A percentile compares a stretch with the other conserved stretches of the same genome.
Conservation (phyloP, 1,140 invertebrate species). For the Eriocheir sinensis region DNA sequence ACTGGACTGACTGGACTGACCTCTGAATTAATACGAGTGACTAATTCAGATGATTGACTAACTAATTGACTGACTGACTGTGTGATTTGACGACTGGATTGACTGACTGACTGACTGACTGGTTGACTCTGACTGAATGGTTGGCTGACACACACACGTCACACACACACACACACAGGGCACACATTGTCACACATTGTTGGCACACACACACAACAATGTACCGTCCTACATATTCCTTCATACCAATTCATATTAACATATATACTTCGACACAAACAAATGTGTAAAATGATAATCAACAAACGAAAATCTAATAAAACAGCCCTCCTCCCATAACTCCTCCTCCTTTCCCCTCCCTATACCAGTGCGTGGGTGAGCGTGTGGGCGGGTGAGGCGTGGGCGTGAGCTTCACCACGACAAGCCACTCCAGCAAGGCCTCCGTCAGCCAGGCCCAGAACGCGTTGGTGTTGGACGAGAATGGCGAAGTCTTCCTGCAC, state of each 20-base stretch:
- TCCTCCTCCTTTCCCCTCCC: no score
- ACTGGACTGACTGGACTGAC: no score
- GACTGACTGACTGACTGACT: no score
- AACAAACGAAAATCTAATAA: no score
- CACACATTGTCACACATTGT: background rate
- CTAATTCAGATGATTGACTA: no score
- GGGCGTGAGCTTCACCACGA: constrained; percentile 70
- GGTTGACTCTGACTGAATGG: no score
- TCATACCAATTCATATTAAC: background rate
- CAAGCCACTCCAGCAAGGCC: background rate
- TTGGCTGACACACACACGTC: no score
- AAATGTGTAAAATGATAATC: background rate
- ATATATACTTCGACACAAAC: background rate
- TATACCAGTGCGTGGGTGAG: constrained; percentile 59
- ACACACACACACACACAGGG: no score
- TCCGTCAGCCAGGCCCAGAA: background rate
- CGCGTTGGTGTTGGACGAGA: background rate
- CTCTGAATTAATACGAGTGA: no score
- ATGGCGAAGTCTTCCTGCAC: background rate
- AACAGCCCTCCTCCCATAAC: no score
- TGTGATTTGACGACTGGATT: no score
- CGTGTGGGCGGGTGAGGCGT: constrained; percentile 54
- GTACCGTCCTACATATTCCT: background rate
- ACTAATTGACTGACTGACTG: no score
- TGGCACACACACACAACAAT: background rate